phyloP scores from a whole-genome alignment of 1,140 invertebrate species.

The Heliothis virescens region DNA sequence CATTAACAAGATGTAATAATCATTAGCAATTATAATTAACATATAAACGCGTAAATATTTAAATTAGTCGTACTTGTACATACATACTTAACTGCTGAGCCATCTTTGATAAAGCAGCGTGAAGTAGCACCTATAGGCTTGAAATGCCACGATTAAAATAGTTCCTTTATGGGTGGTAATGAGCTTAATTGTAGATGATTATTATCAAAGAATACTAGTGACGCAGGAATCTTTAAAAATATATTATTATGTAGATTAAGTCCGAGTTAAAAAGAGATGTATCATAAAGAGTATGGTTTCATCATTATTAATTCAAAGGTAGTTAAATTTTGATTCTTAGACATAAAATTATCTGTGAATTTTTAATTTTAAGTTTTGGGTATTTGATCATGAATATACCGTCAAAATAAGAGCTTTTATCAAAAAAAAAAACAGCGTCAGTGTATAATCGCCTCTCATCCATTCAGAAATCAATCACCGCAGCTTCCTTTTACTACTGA shows the following conservation, averaged over 20 bases:
- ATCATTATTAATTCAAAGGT: too few relatives aligned
- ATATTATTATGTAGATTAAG: background rate
- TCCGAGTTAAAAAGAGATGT: background rate
- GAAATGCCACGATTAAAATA: constrained; percentile 3
- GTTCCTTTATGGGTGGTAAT: background rate
- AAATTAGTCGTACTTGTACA: background rate
- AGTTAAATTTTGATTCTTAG: too few relatives aligned
- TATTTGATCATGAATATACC: too few relatives aligned
- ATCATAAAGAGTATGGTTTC: too few relatives aligned
- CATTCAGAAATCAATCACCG: too few relatives aligned
- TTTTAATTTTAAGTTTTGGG: too few relatives aligned
- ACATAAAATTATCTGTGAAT: too few relatives aligned
- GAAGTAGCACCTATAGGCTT: background rate
- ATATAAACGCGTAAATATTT: background rate
- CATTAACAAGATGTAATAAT: background rate
- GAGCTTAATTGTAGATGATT: constrained; percentile 11
- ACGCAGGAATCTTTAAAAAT: background rate
- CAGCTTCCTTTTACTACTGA: too few relatives aligned
- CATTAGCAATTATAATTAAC: background rate
- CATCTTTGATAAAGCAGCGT: background rate
- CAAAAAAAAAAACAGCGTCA: too few relatives aligned
- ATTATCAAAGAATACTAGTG: background rate
- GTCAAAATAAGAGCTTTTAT: too few relatives aligned
- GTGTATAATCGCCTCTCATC: too few relatives aligned
- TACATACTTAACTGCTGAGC: background rate